These are phyloP conservation scores for Cheilosia vulpina DNA, from an alignment of 2,888 invertebrate genomes.

Conservation along the genomic window DNA sequence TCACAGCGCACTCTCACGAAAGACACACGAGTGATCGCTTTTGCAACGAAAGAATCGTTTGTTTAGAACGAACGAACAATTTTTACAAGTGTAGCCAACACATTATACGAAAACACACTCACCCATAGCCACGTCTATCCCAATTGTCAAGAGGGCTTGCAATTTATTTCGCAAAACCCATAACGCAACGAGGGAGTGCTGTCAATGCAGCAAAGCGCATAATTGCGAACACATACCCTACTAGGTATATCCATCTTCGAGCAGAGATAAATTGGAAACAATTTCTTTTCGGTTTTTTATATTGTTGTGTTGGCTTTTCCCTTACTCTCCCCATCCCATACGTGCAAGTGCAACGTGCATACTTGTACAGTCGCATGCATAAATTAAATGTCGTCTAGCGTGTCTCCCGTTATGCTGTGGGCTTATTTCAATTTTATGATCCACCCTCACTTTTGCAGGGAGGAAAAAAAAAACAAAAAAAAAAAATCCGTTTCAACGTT, in stretches of 20 bases:
- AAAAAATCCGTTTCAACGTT: neutral
- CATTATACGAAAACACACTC: neutral
- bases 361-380: neutral
- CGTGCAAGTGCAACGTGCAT: neutral
- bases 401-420: constrained; percentile 51
- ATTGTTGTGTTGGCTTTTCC: neutral
- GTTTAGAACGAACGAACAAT: neutral
- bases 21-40: too few species aligned
- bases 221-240: constrained; percentile 35
- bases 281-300: constrained; percentile 32
- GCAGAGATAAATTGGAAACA: constrained; percentile 46
- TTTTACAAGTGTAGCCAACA: constrained; percentile 15
- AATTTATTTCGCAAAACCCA: constrained; percentile 15
- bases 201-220: constrained; percentile 55
- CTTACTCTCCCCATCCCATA: neutral
- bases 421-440: constrained; percentile 55
- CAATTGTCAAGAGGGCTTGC: constrained; percentile 25
- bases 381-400: constrained; percentile 48
- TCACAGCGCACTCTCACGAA: too few species aligned
- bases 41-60: too few species aligned
- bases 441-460: constrained; percentile 60
- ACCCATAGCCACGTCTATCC: neutral
- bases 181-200: constrained; percentile 1
- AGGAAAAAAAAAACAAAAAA: neutral
- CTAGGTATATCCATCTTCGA: constrained; percentile 4